Base-by-base conservation (phyloP, 2,888 invertebrate genomes). In the Pheosia gnoma region DNA sequence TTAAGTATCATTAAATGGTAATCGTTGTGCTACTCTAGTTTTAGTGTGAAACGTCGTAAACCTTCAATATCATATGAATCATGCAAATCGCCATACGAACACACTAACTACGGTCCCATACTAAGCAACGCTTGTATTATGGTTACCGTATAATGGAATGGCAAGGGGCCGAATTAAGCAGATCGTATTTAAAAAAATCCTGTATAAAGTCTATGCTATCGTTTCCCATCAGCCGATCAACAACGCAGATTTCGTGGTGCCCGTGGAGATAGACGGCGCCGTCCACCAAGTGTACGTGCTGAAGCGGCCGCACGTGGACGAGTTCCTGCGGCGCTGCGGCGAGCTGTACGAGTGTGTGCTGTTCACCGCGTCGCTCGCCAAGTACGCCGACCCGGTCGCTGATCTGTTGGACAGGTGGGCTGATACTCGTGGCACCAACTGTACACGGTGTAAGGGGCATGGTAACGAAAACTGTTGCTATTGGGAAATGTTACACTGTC, bases 301-400 rank as follows among this genome's bases (percentile, higher is more conserved):
- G 88, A 99, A 99, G 94, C 95, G 99, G 95, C 99, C 99, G 88
- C 98, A 98, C 94, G 99, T 99, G 60, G 99, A 99, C 94, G 99
- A 99, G 90, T 99, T 99, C 94, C 95, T 99, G 70, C 97, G 98
- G 86, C 96, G 98, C 81, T 99, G 99, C 96, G 99, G 99, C 65
- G 98, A 99, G 92, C 94, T 99, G 71, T 99, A 99, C 94, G 99
- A 99, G 93, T 99, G 99, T 94, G 98, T 99, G 75, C 95, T 99
- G 80, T 99, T 99, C 95, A 99, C 99, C 77, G 99, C 99, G 75
- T 98, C 98, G 92, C 95, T 99, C 87, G 98, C 99, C 68, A 99
- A 99, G 96, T 99, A 99, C 94, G 99, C 99, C 73, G 99, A 99
- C 94, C 99, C 99, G 49, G 99, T 99, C 74, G 99, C 99, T 64